Evolutionary conservation across 2,797 vertebrate genomes (phyloP).

Genomic region (Sebastes melanostomus): DNA sequence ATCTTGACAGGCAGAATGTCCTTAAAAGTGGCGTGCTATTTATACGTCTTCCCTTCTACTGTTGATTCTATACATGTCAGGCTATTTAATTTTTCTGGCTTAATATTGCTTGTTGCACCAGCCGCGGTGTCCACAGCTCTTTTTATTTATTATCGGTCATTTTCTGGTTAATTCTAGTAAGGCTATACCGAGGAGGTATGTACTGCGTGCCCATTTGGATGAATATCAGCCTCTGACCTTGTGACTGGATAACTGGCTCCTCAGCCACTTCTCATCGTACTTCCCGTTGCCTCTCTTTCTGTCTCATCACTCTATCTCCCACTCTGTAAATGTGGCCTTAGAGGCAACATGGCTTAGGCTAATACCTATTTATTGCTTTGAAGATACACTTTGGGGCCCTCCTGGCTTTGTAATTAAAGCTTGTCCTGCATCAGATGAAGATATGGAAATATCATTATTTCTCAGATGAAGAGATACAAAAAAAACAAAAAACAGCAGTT

Average conservation of each 20-base stretch:
- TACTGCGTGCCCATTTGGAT: background rate
- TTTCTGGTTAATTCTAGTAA: too few relatives aligned
- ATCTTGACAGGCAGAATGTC: too few relatives aligned
- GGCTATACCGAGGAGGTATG: fast-evolving
- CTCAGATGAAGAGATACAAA: slow-evolving; percentile 25
- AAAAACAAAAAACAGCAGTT: background rate
- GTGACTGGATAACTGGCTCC: slow-evolving; percentile 23
- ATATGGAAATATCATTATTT: slow-evolving; percentile 47
- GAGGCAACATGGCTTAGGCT: slow-evolving; percentile 27
- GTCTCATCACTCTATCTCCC: background rate
- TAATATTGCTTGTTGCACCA: too few relatives aligned
- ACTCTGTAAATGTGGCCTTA: slow-evolving; percentile 1
- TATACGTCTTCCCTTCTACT: too few relatives aligned
- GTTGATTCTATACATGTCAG: too few relatives aligned
- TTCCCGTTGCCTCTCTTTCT: background rate
- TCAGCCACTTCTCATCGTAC: background rate
- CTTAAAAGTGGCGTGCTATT: too few relatives aligned
- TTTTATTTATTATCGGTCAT: too few relatives aligned
- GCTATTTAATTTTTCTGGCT: too few relatives aligned
- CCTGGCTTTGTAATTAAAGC: slow-evolving; percentile 52
- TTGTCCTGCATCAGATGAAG: slow-evolving; percentile 33
- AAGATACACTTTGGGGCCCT: slow-evolving; percentile 32
- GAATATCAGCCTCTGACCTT: slow-evolving; percentile 47
- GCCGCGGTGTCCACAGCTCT: too few relatives aligned
- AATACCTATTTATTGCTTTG: slow-evolving; percentile 36